Base-by-base conservation (phyloP, 2,113 vertebrate species). In the Ceuthmochares aereus region DNA sequence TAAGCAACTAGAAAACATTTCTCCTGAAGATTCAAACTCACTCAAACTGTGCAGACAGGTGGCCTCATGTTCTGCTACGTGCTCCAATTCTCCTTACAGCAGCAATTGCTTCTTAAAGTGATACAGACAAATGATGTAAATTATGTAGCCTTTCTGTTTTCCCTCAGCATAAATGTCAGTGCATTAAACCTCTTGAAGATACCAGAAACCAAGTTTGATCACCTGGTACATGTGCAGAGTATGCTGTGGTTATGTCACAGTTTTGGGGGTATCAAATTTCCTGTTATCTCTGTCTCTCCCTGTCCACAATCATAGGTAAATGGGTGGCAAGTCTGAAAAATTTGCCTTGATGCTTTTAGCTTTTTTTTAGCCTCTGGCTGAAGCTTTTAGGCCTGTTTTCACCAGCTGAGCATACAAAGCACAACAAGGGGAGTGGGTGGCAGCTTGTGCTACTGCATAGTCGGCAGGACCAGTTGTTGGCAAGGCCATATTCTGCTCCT, bases 361-460 rank as follows among this genome's bases (percentile, higher is more conserved):
- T 45, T 16, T 19, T 18, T 45, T 2, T 36, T 14, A 32, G 1
- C 14, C 37, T 64, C 7, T 4, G 4, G 1, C 26, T 27, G 14
- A 36, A 30, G 27, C 3, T 47, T 60, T 70, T 54, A 69, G 34
- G 54, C 8, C 13, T 73, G 54, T 21, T 74, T 78, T 58, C 58
- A 18, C 4, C 15, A 37, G 21, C 29, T 18, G 36, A 43, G 42
- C 0, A 2, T 15, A 14, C 4, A 10, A 58, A 30, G 21, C 47
- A 32, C 37, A 54, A 40, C 12, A 40, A 40, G n/a, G 2, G 10
- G 7, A 17, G 32, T 6, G 1, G n/a, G 42, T 20, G 74, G 37
- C 30, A 69, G 63, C 11, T 58, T 64, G 29, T 45, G n/a, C 34
- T 40, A 29, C 26, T 79, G n/a, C 27, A 17, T 1, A 3, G 20